Evolutionary conservation across 2,888 invertebrate genomes (phyloP).

Genomic region (Drosophila algonquin): DNA sequence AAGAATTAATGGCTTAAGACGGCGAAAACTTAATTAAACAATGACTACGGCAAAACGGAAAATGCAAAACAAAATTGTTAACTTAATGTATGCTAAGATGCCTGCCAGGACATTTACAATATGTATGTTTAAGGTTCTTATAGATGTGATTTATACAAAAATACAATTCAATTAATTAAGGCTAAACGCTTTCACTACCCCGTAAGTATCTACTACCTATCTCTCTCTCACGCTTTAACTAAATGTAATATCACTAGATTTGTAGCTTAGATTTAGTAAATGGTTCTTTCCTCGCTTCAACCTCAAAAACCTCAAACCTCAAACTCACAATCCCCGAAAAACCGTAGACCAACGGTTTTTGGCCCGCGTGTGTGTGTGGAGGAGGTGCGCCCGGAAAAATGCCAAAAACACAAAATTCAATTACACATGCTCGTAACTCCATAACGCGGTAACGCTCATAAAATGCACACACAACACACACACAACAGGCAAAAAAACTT

Average conservation of each 20-base stretch:
- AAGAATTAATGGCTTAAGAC: slow-evolving; percentile 7
- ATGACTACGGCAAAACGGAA: slow-evolving; percentile 40
- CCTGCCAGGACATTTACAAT: not conserved
- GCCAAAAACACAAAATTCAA: slow-evolving; percentile 76
- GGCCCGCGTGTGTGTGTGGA: not conserved
- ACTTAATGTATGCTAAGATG: slow-evolving; percentile 1
- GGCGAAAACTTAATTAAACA: slow-evolving; percentile 15
- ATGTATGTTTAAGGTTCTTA: not conserved
- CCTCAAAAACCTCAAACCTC: not conserved
- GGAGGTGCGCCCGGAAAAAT: slow-evolving; percentile 41
- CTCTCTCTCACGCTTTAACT: slow-evolving; percentile 53
- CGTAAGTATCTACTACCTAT: not conserved
- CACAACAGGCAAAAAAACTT: slow-evolving; percentile 21
- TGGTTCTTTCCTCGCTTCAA: slow-evolving; percentile 21
- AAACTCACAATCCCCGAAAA: not conserved
- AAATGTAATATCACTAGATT: slow-evolving; percentile 82
- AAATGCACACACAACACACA: slow-evolving; percentile 54
- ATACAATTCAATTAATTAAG: slow-evolving; percentile 45
- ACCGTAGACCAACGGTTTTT: not conserved
- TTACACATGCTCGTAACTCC: slow-evolving; percentile 62
- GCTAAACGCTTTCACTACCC: slow-evolving; percentile 30
- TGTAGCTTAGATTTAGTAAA: slow-evolving; percentile 70
- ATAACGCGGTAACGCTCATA: slow-evolving; percentile 47
- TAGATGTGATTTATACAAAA: slow-evolving; percentile 31
- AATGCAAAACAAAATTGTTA: slow-evolving; percentile 33